phyloP scores from a whole-genome alignment of 2,888 invertebrate genomes.

The Drosophila incognita region DNA sequence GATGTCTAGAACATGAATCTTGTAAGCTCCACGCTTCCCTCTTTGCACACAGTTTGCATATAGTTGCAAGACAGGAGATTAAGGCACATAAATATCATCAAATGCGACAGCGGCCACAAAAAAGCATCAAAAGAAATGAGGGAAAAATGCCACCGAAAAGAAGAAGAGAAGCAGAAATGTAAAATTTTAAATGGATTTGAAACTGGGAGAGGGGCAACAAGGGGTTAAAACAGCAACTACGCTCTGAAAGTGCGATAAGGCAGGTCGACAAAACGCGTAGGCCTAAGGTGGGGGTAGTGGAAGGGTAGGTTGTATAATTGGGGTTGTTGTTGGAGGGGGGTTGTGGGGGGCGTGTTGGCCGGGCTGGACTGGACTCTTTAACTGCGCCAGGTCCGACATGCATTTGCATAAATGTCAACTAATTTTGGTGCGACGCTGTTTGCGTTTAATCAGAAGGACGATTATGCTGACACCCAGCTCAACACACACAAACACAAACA shows the following conservation, averaged over 20 bases:
- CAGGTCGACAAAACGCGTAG: constrained; percentile 7
- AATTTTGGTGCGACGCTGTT: constrained; percentile 70
- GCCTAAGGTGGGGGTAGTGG: neutral
- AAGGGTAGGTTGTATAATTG: neutral
- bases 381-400: constrained; percentile 54
- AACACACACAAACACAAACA: constrained; percentile 37
- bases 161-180: constrained; percentile 8
- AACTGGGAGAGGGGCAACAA: constrained; percentile 32
- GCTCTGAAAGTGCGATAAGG: constrained; percentile 52
- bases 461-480: constrained; percentile 56
- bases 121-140: constrained; percentile 1
- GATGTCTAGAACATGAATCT: neutral
- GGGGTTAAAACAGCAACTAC: constrained; percentile 50
- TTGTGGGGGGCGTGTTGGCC: neutral
- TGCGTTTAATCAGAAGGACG: constrained; percentile 79
- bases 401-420: constrained; percentile 81
- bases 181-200: constrained; percentile 37
- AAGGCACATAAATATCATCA: constrained; percentile 64
- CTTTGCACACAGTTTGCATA: neutral
- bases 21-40: neutral
- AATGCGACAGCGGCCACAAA: constrained; percentile 36
- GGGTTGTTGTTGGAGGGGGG: neutral
- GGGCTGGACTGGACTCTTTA: neutral
- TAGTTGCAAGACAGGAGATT: constrained; percentile 31
- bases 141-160: neutral